phyloP scores from a whole-genome alignment of 2,797 vertebrate species.

The Cichlasoma orientale region DNA sequence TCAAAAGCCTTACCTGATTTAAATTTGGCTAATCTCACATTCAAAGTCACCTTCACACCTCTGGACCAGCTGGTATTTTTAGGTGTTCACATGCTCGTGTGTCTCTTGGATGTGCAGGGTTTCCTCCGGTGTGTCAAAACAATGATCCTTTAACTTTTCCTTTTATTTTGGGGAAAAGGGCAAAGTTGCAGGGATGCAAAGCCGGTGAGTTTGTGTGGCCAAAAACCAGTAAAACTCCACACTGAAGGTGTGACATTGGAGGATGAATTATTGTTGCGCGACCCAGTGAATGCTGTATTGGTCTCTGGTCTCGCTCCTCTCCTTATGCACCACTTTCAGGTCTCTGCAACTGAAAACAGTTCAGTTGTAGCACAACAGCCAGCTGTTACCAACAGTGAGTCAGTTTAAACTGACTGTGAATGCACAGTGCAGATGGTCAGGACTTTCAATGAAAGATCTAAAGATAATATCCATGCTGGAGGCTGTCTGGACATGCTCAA shows the following conservation, averaged over 20 bases:
- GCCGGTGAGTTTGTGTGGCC: fast-evolving
- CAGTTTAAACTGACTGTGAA: no score
- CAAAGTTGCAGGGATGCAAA: fast-evolving
- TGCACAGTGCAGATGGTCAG: no score
- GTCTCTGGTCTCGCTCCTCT: not conserved
- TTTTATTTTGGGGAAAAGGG: not conserved
- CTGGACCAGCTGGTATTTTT: not conserved
- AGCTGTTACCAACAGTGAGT: not conserved
- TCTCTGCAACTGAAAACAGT: not conserved
- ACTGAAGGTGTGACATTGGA: not conserved
- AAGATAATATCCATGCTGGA: no score
- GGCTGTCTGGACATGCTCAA: no score
- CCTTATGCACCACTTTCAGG: not conserved
- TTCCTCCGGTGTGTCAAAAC: no score
- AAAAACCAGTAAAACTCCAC: not conserved
- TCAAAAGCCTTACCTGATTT: not conserved
- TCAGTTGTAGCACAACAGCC: fast-evolving
- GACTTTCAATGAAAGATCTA: no score
- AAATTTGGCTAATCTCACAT: fast-evolving
- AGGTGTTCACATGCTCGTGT: fast-evolving
- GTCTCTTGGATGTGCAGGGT: fast-evolving
- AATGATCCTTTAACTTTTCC: not conserved
- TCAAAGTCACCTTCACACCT: not conserved
- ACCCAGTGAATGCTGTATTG: not conserved
- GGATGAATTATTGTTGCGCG: not conserved